phyloP scores from a whole-genome alignment of 2,113 vertebrate species.

The Arvicanthis niloticus region DNA sequence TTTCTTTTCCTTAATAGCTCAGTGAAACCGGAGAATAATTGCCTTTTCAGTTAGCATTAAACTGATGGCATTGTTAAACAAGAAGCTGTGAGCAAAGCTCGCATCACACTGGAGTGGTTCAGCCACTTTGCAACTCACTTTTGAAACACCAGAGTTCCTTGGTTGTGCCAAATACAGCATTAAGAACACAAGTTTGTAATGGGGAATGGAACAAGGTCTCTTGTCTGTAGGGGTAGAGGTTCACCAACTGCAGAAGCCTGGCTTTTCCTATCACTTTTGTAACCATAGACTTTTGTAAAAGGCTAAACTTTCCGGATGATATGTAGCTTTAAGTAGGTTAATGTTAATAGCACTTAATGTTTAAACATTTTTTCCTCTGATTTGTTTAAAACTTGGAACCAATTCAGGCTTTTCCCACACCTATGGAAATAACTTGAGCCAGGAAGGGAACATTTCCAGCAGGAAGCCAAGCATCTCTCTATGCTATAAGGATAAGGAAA shows the following conservation, averaged over 20 bases:
- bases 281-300: not conserved
- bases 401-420: not conserved
- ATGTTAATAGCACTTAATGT: constrained; percentile 7
- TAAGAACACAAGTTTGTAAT: constrained; percentile 71
- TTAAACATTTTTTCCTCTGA: not conserved
- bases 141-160: constrained; percentile 76
- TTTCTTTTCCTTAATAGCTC: constrained; percentile 66
- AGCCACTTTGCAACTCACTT: constrained; percentile 80
- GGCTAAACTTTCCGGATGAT: not conserved
- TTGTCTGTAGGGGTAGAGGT: constrained; percentile 17
- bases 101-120: constrained; percentile 71
- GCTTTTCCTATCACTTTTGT: not conserved
- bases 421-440: constrained; percentile 13
- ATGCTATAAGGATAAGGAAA: not conserved
- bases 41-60: constrained; percentile 79
- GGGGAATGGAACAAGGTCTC: not conserved
- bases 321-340: not conserved
- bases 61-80: constrained; percentile 80
- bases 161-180: constrained; percentile 81
- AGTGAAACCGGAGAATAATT: constrained; percentile 79
- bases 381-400: constrained; percentile 51
- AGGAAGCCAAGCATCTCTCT: not conserved
- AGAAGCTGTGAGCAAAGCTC: constrained; percentile 72
- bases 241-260: not conserved
- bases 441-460: not conserved